Base-by-base conservation (phyloP, 2,888 invertebrate genomes). In the Linnaemya tessellans region DNA sequence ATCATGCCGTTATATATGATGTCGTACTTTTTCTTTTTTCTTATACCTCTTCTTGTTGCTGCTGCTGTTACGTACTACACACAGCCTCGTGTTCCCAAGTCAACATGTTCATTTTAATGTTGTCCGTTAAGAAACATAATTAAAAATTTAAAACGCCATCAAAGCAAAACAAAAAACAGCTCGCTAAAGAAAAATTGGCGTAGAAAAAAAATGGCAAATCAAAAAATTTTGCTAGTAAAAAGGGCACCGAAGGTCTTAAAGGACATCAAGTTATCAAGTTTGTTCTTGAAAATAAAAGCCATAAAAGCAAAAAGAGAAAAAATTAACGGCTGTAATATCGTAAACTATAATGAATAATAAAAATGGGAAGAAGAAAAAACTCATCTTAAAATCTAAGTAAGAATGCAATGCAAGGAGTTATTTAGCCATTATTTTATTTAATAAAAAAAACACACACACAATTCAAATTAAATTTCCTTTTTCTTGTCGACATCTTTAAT, bases 21-120 rank as follows among this genome's bases (percentile, higher is more conserved):
- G 25, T 18, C 46, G 30, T 41, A 68, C 41, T n/a, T 65, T 25
- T 62, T n/a, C n/a, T 30, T 65, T 73, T 54, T 73, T 22, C 5
- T 25, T 11, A 13, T 41, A 35, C 3, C 35, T 35, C 7, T 41
- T 41, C 13, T 43, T 70, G 22, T 54, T 83, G 62, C 64, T 73
- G 80, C 58, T 74, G 22, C 41, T 83, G 62, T 68, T 73, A 77
- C 65, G 67, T 80, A 68, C 84, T 79, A 65, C 65, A 80, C 71
- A 18, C 68, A 62, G 77, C 35, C 49, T 60, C 35, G 10, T 86
- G 81, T 79, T 81, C 81, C 84, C 86, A 81, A 86, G 84, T 84
- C 86, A 86, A 86, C 86, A 79, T 86, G 84, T 84, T 84, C 80
- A 80, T 86, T 86, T 86, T 84, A 86, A 86, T 86, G 86, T 81